Percentiles rank a stretch among this genome's conserved stretches.
Conservation (phyloP, 2,888 invertebrate species). For the Neoscelio sp. region DNA sequence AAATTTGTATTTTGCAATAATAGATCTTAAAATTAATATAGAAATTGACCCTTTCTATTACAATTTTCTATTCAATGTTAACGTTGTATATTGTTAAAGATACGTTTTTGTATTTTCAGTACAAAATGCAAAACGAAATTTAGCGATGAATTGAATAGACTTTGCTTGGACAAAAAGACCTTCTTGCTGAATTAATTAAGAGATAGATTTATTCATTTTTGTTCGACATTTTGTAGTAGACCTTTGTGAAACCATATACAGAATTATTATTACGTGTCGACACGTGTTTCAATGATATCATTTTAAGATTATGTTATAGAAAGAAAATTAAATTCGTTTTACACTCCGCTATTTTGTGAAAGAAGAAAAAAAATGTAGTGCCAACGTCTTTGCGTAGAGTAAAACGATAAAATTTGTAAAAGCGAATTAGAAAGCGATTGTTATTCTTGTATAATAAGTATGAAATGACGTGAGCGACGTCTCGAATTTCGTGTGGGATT, state of each 20-base stretch:
- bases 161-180: too few relatives aligned
- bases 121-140: too few relatives aligned
- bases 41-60: too few relatives aligned
- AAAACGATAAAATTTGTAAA: conserved; percentile 46
- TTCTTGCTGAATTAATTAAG: too few relatives aligned
- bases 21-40: too few relatives aligned
- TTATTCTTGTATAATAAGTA: conserved; percentile 61
- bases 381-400: conserved; percentile 49
- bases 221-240: too few relatives aligned
- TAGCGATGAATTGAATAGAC: too few relatives aligned
- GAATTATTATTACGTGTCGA: conserved; percentile 11
- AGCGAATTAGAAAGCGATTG: conserved; percentile 55
- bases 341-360: conserved; percentile 1
- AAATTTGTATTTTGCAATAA: too few relatives aligned
- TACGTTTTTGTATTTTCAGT: too few relatives aligned
- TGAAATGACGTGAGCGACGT: conserved; percentile 22
- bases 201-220: neutral
- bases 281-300: conserved; percentile 4
- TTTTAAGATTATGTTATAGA: neutral
- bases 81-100: too few relatives aligned
- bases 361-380: conserved; percentile 32
- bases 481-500: conserved; percentile 24
- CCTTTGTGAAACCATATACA: conserved; percentile 7
- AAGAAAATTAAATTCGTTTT: neutral
- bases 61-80: too few relatives aligned